Evolutionary conservation across 1,140 invertebrate genomes (phyloP).

Genomic region (Drosophila sproati): DNA sequence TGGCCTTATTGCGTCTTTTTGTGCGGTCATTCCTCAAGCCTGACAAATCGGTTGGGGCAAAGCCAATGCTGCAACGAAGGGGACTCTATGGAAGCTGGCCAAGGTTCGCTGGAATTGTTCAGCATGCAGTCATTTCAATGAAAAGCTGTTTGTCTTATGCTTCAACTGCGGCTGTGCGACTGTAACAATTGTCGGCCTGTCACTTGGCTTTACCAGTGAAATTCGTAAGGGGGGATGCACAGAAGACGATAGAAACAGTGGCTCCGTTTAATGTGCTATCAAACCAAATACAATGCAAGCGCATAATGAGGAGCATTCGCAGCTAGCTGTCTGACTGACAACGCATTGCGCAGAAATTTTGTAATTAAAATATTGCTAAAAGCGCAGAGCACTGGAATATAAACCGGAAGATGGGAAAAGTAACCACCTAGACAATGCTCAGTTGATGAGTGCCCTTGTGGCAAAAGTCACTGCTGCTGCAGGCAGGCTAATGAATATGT

Average conservation of each 20-base stretch:
- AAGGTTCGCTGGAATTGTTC: slow-evolving; percentile 31
- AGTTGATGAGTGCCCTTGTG: slow-evolving; percentile 32
- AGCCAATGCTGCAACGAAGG: neutral
- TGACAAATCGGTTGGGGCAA: slow-evolving; percentile 67
- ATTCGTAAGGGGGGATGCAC: slow-evolving; percentile 3
- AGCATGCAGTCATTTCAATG: slow-evolving; percentile 33
- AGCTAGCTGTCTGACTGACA: neutral
- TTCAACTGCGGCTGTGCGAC: slow-evolving; percentile 38
- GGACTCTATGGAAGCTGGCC: neutral
- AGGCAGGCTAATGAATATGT: slow-evolving; percentile 69
- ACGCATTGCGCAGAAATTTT: slow-evolving; percentile 61
- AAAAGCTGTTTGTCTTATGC: slow-evolving; percentile 54
- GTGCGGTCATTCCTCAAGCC: slow-evolving; percentile 64
- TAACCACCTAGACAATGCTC: slow-evolving; percentile 40
- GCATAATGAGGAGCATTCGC: slow-evolving; percentile 59
- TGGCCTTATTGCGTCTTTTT: slow-evolving; percentile 57
- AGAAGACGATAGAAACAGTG: neutral
- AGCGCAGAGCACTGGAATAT: slow-evolving; percentile 22
- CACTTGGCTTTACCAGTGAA: slow-evolving; percentile 48
- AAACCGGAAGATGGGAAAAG: neutral
- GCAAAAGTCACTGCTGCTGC: slow-evolving; percentile 32
- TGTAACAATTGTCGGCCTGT: slow-evolving; percentile 75
- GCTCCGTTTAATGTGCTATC: slow-evolving; percentile 33
- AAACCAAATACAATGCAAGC: slow-evolving; percentile 54
- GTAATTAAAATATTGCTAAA: slow-evolving; percentile 77